Evolutionary conservation across 2,888 invertebrate species (phyloP), one percentile per base, ranked within the genome.

Genomic region (Ectemnius lituratus): DNA sequence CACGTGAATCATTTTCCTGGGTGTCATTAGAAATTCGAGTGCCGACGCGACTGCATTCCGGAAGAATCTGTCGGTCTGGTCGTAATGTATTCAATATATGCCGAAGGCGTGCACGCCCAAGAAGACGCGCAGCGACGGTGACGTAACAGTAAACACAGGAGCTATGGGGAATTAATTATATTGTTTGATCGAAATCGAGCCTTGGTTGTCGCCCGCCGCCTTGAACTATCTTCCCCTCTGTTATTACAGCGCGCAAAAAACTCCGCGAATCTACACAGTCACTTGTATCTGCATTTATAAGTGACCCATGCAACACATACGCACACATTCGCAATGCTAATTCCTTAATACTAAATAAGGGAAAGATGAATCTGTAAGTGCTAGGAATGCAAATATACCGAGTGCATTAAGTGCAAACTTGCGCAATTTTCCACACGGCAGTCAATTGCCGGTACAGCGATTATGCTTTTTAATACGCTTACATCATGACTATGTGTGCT

Each of bases 121-220:
- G 37, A 37, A 11, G 73, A 66, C 67, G 69, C 75, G 76, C 80
- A 74, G 76, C 80, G 75, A 74, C 75, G 78, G 79, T 86, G 85
- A 87, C 84, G 87, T 87, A 88, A 88, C 87, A 83, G 87, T 88
- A 88, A 88, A 88, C 88, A 88, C 74, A 23, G 70, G 77, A 78
- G 71, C 70, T 59, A 57, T 64, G 59, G 57, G 27, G 65, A 70
- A 78, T 70, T 56, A 61, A 65, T 79, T 18, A 61, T 58, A 57
- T 58, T 46, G 58, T 49, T 63, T 61, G 64, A 37, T 56, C 52
- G n/a, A 49, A 57, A 74, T 58, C 49, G 58, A 67, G 11, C n/a
- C 62, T 58, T 28, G 62, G 56, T 37, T 52, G 62, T 47, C 56
- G 37, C 13, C 20, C 46, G 46, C 18, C 60, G 46, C 18, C 60